phyloP scores from a whole-genome alignment of 2,797 vertebrate genomes.

The Mastacembelus armatus region DNA sequence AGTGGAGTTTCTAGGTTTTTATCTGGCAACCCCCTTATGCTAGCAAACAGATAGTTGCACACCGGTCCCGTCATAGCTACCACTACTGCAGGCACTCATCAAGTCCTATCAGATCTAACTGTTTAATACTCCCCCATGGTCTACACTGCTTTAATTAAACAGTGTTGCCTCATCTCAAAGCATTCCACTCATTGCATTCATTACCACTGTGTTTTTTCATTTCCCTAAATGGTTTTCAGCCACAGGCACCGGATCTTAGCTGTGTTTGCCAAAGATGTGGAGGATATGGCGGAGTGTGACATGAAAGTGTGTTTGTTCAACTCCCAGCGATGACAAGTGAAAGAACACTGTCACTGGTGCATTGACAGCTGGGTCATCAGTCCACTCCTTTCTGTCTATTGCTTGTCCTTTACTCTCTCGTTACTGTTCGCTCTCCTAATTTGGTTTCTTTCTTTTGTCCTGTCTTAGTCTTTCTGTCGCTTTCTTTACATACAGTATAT shows the following conservation, averaged over 20 bases:
- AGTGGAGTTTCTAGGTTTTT: constrained; percentile 1
- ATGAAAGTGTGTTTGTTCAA: constrained; percentile 44
- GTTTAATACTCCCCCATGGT: constrained; percentile 49
- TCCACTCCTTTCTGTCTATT: neutral
- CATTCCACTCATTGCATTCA: constrained; percentile 58
- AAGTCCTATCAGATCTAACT: constrained; percentile 40
- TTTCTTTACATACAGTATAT: constrained; percentile 6
- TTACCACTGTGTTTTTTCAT: constrained; percentile 58
- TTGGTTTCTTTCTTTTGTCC: constrained; percentile 8
- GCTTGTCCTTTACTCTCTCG: constrained; percentile 12
- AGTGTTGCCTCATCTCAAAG: constrained; percentile 41
- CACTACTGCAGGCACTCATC: constrained; percentile 16
- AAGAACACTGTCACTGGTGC: constrained; percentile 31
- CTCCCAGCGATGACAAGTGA: constrained; percentile 15
- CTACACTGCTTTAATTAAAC: constrained; percentile 66
- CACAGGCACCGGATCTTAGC: constrained; percentile 36
- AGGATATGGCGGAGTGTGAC: constrained; percentile 19
- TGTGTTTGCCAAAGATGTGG: constrained; percentile 27
- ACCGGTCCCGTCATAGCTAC: constrained; percentile 32
- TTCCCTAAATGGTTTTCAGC: constrained; percentile 53
- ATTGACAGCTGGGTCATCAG: constrained; percentile 27
- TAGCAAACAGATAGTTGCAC: constrained; percentile 18
- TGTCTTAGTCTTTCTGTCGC: constrained; percentile 6
- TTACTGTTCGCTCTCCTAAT: constrained; percentile 9
- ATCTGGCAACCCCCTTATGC: constrained; percentile 7